These are phyloP conservation scores for Dromius quadrimaculatus DNA, from an alignment of 2,888 invertebrate genomes.

Conservation along the genomic window DNA sequence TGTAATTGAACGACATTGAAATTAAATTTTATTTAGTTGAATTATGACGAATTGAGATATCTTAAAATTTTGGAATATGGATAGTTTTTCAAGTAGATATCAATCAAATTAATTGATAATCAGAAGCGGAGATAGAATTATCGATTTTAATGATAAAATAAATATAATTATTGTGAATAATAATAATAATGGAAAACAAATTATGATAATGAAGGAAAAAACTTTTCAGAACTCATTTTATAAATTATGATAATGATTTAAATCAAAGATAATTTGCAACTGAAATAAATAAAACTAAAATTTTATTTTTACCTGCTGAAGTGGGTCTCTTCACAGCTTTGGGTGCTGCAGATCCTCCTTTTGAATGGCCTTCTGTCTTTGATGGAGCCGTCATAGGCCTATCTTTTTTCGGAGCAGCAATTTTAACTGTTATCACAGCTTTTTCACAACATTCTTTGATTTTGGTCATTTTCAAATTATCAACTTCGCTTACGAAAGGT, in stretches of 20 bases:
- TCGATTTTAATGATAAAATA: no score
- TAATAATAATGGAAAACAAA: background rate
- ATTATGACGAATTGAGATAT: no score
- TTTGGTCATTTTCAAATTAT: constrained; percentile 91
- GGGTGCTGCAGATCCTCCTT: constrained; percentile 68
- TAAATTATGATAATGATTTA: constrained; percentile 8
- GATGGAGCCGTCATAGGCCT: constrained; percentile 70
- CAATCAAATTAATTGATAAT: no score
- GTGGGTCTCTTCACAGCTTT: constrained; percentile 70
- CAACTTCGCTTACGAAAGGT: constrained; percentile 89
- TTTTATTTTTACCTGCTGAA: constrained; percentile 56
- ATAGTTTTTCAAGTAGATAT: no score
- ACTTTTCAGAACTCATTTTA: no score
- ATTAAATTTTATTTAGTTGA: no score
- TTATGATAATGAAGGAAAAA: no score
- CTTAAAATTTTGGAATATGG: no score
- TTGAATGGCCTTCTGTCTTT: constrained; percentile 64
- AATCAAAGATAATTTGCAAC: constrained; percentile 2
- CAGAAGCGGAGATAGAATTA: no score
- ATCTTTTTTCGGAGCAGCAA: constrained; percentile 74
- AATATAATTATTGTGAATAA: no score
- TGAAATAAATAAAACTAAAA: constrained; percentile 1
- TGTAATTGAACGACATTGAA: no score
- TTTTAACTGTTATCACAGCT: constrained; percentile 85
- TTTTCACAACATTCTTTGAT: constrained; percentile 95